Evolutionary conservation across 1,140 invertebrate species (phyloP).

Genomic region (Papilio polytes): DNA sequence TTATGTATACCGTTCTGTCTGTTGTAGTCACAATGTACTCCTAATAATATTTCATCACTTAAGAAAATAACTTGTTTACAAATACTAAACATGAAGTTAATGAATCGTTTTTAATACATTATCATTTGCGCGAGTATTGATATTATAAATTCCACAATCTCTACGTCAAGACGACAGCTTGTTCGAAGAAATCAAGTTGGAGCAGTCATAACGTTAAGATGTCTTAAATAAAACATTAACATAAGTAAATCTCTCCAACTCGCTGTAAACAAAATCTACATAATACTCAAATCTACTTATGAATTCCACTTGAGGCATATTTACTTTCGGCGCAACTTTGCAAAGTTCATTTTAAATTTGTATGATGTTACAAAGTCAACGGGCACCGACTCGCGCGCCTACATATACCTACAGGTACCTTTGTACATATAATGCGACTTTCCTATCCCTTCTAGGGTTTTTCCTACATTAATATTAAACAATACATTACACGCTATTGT

Average conservation of each 20-base stretch:
- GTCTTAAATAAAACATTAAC: conserved; percentile 14
- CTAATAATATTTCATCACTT: too few relatives aligned
- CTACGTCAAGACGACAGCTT: neutral
- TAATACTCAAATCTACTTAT: conserved; percentile 19
- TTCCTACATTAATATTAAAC: too few relatives aligned
- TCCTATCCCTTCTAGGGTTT: neutral
- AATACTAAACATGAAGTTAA: too few relatives aligned
- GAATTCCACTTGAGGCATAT: conserved; percentile 9
- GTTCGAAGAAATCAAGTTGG: neutral
- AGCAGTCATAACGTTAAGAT: neutral
- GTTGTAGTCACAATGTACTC: too few relatives aligned
- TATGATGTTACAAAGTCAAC: neutral
- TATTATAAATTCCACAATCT: neutral
- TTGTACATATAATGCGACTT: neutral
- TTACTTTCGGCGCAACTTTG: conserved; percentile 13
- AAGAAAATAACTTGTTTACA: too few relatives aligned
- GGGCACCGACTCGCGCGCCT: neutral
- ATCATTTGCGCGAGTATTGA: neutral
- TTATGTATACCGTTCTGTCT: too few relatives aligned
- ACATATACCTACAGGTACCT: neutral
- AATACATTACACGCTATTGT: too few relatives aligned
- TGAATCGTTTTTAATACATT: neutral
- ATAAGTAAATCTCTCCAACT: conserved; percentile 18
- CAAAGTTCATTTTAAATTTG: conserved; percentile 18
- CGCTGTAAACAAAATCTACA: conserved; percentile 18